Conservation (phyloP, 2,113 vertebrate genomes). For the Eleginops maclovinus region DNA sequence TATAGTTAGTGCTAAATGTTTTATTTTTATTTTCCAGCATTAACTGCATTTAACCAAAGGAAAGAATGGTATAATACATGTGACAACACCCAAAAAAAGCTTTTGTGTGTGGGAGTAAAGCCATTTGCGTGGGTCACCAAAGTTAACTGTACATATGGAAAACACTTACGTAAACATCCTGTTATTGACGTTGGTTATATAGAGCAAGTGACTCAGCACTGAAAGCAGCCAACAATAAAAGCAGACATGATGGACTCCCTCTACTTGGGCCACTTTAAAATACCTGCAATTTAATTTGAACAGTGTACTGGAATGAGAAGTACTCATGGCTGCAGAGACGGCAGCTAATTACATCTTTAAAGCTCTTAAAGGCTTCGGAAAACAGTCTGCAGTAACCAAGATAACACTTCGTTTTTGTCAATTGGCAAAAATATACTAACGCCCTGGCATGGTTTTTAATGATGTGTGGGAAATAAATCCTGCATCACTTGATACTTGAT, state of each 20-base stretch:
- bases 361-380: neutral
- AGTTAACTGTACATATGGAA: neutral
- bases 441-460: neutral
- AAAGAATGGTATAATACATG: neutral
- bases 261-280: neutral
- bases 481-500: conserved; percentile 1
- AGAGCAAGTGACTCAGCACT: neutral
- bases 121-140: neutral
- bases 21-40: neutral
- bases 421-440: neutral
- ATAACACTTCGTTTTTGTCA: neutral
- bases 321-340: neutral
- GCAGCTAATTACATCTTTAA: neutral
- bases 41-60: neutral
- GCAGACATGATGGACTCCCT: neutral
- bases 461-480: neutral
- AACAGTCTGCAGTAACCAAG: neutral
- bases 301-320: neutral
- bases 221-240: neutral
- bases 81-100: neutral
- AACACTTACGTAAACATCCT: neutral
- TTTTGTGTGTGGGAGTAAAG: neutral
- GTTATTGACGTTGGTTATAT: neutral
- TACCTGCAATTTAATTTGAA: neutral
- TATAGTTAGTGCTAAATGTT: neutral